Evolutionary conservation across 2,888 invertebrate genomes (phyloP), one percentile per base, ranked within the genome.

Genomic region (Eurois occulta): DNA sequence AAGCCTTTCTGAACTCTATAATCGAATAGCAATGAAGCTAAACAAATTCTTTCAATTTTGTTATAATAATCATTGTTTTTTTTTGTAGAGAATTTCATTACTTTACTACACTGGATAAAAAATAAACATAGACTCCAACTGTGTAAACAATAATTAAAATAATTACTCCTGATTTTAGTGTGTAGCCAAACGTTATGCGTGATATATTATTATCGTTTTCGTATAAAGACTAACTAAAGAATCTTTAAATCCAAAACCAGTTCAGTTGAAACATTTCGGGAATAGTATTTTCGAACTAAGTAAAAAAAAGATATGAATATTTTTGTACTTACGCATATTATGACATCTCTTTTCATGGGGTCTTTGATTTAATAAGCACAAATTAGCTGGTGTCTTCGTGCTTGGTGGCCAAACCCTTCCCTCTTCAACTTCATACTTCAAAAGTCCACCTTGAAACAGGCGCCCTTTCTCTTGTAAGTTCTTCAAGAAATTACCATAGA

Each of bases 361-460:
- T 38, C 66, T 77, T 75, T 90, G 84, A 69, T 92, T 92, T 28
- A 90, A 58, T 0, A 86, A 81, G 72, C 92, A 92, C 1, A 92
- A 64, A 48, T 86, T 89, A 8, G 66, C 78, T 35, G 80, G 77
- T 0, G 88, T 78, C 71, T 87, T 91, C 2, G 83, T 83, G 48
- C 89, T 91, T 0, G 93, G 93, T 0, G 94, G 94, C 93, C 93
- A 94, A 7, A 92, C 83, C 18, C 90, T 90, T 3, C 92, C 93
- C n/a, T 90, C 83, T 18, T 86, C 91, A 1, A 89, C 62, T 72
- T 94, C 93, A 58, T 84, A 90, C 60, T 92, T 93, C 1, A 94
- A 77, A 0, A 93, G 77, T 28, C 93, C 93, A 0, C 90, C 87
- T 83, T 89, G 67, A 13, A 88, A 90, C 21, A 84, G 64, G 60